phyloP scores from a whole-genome alignment of 2,113 vertebrate species.

The Phalacrocorax brasilianus region DNA sequence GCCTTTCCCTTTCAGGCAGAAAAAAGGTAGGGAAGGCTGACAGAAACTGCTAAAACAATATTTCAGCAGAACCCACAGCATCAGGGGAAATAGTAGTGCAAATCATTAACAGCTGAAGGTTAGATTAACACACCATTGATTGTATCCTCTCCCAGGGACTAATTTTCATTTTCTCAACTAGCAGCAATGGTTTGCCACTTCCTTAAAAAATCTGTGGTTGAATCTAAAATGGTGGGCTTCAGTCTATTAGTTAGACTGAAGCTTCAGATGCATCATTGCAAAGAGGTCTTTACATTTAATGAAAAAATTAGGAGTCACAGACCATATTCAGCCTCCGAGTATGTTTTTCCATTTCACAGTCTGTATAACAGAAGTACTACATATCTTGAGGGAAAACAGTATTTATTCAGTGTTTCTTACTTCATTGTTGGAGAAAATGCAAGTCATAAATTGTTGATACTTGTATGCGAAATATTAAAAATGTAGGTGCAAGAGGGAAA shows the following conservation, averaged over 20 bases:
- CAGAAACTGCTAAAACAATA: constrained; percentile 71
- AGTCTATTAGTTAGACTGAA: constrained; percentile 51
- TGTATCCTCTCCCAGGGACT: constrained; percentile 72
- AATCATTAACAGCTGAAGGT: constrained; percentile 80
- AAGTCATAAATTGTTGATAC: constrained; percentile 10
- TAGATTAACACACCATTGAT: constrained; percentile 74
- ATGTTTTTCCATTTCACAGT: constrained; percentile 54
- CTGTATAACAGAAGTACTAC: constrained; percentile 23
- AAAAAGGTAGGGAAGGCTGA: constrained; percentile 47
- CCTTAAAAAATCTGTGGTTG: constrained; percentile 62
- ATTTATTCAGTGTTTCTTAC: constrained; percentile 47
- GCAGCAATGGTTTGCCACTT: constrained; percentile 64
- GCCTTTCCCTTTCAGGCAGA: constrained; percentile 24
- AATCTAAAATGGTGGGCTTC: constrained; percentile 42
- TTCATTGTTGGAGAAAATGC: constrained; percentile 24
- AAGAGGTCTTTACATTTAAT: constrained; percentile 41
- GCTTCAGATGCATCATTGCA: constrained; percentile 39
- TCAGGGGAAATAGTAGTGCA: constrained; percentile 66
- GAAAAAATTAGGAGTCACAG: constrained; percentile 40
- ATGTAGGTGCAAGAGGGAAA: not conserved
- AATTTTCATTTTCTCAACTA: constrained; percentile 73
- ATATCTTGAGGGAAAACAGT: constrained; percentile 23
- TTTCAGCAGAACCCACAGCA: constrained; percentile 66
- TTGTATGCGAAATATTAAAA: not conserved
- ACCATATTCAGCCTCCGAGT: constrained; percentile 14